Percentiles rank a stretch among this genome's conserved stretches.
Conservation (phyloP, 2,113 vertebrate genomes). For the Lophochroa leadbeateri region DNA sequence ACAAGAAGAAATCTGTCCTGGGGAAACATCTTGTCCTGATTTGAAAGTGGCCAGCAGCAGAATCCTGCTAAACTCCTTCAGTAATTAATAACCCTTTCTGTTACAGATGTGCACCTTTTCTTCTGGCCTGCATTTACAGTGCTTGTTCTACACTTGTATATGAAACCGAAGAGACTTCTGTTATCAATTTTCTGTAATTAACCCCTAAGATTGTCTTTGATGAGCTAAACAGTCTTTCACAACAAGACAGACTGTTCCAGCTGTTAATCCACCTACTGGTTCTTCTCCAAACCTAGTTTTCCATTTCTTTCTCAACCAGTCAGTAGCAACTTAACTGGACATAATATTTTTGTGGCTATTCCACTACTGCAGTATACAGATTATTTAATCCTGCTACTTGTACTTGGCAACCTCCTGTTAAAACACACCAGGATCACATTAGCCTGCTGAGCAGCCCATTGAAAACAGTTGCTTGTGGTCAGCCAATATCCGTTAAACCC, state of each 20-base stretch:
- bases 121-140: not conserved
- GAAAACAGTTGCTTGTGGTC: not conserved
- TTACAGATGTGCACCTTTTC: not conserved
- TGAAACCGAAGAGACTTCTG: not conserved
- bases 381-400: not conserved
- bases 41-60: not conserved
- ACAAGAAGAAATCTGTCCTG: not conserved
- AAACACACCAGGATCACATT: not conserved
- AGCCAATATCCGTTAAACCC: not conserved
- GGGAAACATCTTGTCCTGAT: conserved; percentile 24
- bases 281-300: not conserved
- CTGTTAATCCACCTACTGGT: not conserved
- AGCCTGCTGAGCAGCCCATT: not conserved
- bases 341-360: not conserved
- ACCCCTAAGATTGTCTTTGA: not conserved
- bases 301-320: not conserved
- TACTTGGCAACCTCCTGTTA: not conserved
- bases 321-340: not conserved
- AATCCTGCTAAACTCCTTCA: not conserved
- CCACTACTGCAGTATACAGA: not conserved
- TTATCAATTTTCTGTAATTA: conserved; percentile 14
- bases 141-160: not conserved
- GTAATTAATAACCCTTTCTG: not conserved
- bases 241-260: not conserved
- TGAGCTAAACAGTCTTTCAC: not conserved